phyloP scores from a whole-genome alignment of 2,888 invertebrate species.

The Rosalia funebris region DNA sequence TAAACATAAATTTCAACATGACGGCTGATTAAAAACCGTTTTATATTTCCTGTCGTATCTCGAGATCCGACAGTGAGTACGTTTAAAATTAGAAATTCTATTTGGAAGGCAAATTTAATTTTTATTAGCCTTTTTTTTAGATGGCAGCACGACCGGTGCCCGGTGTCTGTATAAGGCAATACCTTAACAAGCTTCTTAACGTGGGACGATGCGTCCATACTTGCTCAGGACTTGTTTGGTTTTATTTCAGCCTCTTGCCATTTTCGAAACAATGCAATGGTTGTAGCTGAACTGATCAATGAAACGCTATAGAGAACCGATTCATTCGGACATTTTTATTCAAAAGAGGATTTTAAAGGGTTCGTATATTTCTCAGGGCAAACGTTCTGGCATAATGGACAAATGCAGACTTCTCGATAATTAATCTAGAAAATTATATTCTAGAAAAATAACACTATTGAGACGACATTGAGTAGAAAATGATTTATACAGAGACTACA shows the following conservation, averaged over 20 bases:
- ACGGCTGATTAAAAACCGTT: conserved; percentile 19
- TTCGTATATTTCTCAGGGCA: too few relatives aligned
- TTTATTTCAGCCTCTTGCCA: conserved; percentile 40
- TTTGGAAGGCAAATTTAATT: conserved; percentile 41
- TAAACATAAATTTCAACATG: conserved; percentile 28
- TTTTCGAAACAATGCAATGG: conserved; percentile 50
- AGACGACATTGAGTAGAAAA: too few relatives aligned
- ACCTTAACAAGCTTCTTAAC: conserved; percentile 43
- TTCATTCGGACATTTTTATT: conserved; percentile 34
- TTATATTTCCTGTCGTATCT: conserved; percentile 33
- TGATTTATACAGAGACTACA: too few relatives aligned
- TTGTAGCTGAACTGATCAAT: conserved; percentile 46
- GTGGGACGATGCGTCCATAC: conserved; percentile 47
- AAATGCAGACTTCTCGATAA: too few relatives aligned
- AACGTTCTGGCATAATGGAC: too few relatives aligned
- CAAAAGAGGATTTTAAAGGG: background rate
- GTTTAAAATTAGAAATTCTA: conserved; percentile 38
- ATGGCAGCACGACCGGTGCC: conserved; percentile 38
- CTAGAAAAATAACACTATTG: too few relatives aligned
- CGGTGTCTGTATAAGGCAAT: conserved; percentile 46
- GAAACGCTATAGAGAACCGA: conserved; percentile 46
- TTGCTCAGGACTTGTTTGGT: conserved; percentile 44
- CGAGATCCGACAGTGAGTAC: conserved; percentile 18
- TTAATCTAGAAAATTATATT: too few relatives aligned
- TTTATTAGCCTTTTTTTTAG: conserved; percentile 41